Evolutionary conservation across 2,113 vertebrate species (phyloP).

Genomic region (Azemiops feae): DNA sequence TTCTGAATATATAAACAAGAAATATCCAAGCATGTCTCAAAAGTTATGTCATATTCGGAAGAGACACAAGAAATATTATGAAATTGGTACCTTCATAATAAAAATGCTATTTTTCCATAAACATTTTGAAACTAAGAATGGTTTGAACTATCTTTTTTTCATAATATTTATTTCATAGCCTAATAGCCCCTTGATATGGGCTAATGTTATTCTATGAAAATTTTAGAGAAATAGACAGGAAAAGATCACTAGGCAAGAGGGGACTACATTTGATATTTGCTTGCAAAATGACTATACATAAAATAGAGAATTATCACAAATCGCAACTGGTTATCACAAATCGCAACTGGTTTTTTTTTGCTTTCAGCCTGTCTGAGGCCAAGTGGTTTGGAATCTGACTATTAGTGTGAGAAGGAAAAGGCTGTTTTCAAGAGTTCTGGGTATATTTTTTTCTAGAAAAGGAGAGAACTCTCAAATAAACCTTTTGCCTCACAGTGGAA

Average conservation of each 20-base stretch:
- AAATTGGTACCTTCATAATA: background rate
- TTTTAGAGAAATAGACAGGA: conserved; percentile 3
- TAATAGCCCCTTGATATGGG: conserved; percentile 16
- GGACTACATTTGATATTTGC: conserved; percentile 38
- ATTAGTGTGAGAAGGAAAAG: conserved; percentile 68
- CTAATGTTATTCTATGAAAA: conserved; percentile 5
- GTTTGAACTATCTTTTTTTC: conserved; percentile 29
- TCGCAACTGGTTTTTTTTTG: conserved; percentile 61
- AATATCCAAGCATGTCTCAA: background rate
- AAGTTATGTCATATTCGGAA: background rate
- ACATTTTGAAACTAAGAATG: conserved; percentile 16
- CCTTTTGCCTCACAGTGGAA: conserved; percentile 43
- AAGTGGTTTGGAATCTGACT: conserved; percentile 67
- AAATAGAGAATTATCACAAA: conserved; percentile 56
- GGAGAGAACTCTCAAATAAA: conserved; percentile 60
- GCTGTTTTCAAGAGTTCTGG: conserved; percentile 67
- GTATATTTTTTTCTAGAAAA: conserved; percentile 70
- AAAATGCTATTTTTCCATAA: background rate
- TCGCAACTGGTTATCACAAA: conserved; percentile 65
- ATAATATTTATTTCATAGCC: conserved; percentile 27
- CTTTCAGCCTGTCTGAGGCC: conserved; percentile 69
- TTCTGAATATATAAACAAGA: background rate
- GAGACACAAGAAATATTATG: background rate
- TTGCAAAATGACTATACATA: conserved; percentile 57
- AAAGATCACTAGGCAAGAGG: background rate